Evolutionary conservation across 2,888 invertebrate species (phyloP).

Genomic region (Dascillus cervinus): DNA sequence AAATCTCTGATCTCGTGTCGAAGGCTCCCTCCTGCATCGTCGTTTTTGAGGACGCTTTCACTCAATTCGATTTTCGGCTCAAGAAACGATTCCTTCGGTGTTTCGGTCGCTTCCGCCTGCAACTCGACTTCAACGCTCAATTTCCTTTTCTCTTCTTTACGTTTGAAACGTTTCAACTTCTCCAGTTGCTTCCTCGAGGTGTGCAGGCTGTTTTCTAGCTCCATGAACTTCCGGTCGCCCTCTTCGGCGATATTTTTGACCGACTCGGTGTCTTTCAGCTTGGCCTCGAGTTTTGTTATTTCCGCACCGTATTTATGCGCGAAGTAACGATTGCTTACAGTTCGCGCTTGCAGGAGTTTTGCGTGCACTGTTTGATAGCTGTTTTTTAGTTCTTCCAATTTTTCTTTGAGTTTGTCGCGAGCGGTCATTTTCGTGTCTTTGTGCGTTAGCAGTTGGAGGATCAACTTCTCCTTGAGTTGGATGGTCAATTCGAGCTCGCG

Average conservation of each 20-base stretch:
- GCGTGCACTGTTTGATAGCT: conserved; percentile 53
- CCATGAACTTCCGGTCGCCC: conserved; percentile 57
- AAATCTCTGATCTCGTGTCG: conserved; percentile 76
- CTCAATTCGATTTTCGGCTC: background rate
- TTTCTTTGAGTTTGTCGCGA: conserved; percentile 50
- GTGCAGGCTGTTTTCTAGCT: conserved; percentile 64
- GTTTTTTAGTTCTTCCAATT: conserved; percentile 51
- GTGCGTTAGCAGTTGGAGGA: conserved; percentile 57
- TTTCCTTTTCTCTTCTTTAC: conserved; percentile 66
- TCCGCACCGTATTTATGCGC: conserved; percentile 36
- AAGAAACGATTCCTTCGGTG: background rate
- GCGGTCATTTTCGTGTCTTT: conserved; percentile 50
- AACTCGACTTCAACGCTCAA: conserved; percentile 61
- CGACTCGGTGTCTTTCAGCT: conserved; percentile 38
- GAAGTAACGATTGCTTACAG: conserved; percentile 30
- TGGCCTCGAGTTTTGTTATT: conserved; percentile 40
- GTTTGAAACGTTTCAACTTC: conserved; percentile 62
- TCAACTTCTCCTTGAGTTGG: conserved; percentile 65
- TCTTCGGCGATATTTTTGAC: conserved; percentile 49
- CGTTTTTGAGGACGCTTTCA: background rate
- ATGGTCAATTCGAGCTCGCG: conserved; percentile 62
- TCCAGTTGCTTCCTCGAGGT: conserved; percentile 70
- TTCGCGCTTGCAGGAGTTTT: conserved; percentile 48
- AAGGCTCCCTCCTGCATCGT: conserved; percentile 47
- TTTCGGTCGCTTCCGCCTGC: conserved; percentile 36